phyloP scores from a whole-genome alignment of 2,113 vertebrate genomes.

The Sinocyclocheilus grahami region DNA sequence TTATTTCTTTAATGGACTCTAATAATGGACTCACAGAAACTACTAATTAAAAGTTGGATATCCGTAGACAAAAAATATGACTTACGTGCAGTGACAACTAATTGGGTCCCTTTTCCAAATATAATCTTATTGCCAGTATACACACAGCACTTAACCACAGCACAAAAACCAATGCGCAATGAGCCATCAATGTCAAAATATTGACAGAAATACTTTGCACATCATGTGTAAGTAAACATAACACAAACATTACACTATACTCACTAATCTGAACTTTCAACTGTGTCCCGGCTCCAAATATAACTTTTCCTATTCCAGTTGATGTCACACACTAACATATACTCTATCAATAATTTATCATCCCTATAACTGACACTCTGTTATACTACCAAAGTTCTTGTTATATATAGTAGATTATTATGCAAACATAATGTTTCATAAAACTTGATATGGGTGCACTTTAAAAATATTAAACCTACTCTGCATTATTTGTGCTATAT shows the following conservation, averaged over 20 bases:
- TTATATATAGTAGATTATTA: neutral
- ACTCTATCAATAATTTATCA: conserved; percentile 20
- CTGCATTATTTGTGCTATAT: neutral
- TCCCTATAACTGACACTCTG: too few relatives aligned
- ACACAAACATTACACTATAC: neutral
- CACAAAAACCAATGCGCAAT: conserved; percentile 36
- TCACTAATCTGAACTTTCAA: conserved; percentile 52
- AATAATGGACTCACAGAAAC: neutral
- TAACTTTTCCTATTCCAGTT: conserved; percentile 26
- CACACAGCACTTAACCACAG: conserved; percentile 28
- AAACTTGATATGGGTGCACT: neutral
- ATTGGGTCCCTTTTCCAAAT: conserved; percentile 39
- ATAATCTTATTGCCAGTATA: conserved; percentile 24
- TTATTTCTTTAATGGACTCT: neutral
- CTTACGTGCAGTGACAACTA: conserved; percentile 51
- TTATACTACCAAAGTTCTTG: neutral
- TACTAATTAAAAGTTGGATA: neutral
- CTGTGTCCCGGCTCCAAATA: conserved; percentile 43
- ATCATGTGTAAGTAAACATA: neutral
- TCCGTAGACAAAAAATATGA: neutral
- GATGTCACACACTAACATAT: conserved; percentile 37
- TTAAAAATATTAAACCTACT: neutral
- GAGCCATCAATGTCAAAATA: neutral
- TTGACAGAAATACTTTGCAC: neutral
- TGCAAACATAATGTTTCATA: neutral